Evolutionary conservation across 1,140 invertebrate genomes (phyloP).

Genomic region (Adoxophyes honmai): DNA sequence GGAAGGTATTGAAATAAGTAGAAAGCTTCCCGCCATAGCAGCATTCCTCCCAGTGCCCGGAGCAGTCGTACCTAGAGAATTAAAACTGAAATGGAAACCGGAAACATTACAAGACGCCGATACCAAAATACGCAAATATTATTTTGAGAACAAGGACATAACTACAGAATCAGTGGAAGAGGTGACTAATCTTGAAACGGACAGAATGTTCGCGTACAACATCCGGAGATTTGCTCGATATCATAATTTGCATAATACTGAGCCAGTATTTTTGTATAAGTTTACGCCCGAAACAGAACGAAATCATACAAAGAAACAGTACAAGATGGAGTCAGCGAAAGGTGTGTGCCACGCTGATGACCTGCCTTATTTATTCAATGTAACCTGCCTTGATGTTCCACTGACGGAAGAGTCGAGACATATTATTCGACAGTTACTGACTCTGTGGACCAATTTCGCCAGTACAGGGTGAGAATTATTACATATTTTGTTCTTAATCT

Average conservation of each 20-base stretch:
- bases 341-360: conserved; percentile 69
- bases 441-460: conserved; percentile 59
- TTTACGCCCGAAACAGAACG: conserved; percentile 58
- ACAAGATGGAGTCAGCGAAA: conserved; percentile 50
- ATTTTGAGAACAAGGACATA: conserved; percentile 44
- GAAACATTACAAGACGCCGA: conserved; percentile 34
- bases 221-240: conserved; percentile 52
- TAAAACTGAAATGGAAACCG: conserved; percentile 45
- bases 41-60: conserved; percentile 29
- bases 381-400: conserved; percentile 49
- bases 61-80: conserved; percentile 51
- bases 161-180: conserved; percentile 37
- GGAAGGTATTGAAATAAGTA: conserved; percentile 61
- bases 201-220: conserved; percentile 54
- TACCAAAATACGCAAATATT: conserved; percentile 44
- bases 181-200: conserved; percentile 45
- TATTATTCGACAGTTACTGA: conserved; percentile 43
- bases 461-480: conserved; percentile 44
- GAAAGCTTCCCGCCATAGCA: conserved; percentile 34
- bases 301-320: conserved; percentile 52
- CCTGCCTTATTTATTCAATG: conserved; percentile 54
- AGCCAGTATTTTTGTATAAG: conserved; percentile 56
- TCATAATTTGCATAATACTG: conserved; percentile 28
- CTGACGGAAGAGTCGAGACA: conserved; percentile 43
- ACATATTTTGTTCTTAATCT: no score